These are phyloP conservation scores for Schizothorax lantsangensis DNA, from an alignment of 2,797 vertebrate genomes.

Conservation along the genomic window DNA sequence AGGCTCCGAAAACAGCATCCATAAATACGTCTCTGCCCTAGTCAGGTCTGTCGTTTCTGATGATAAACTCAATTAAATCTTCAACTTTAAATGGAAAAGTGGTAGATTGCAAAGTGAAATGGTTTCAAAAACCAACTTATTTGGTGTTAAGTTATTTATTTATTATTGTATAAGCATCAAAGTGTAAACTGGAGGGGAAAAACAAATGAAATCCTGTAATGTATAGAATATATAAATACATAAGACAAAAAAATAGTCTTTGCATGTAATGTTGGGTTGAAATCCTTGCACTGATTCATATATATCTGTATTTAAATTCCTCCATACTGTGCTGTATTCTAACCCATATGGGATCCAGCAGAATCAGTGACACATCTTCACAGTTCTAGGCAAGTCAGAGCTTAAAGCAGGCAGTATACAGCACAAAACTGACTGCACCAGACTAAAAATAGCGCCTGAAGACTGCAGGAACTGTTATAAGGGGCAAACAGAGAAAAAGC, in stretches of 20 bases:
- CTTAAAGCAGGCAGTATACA: constrained; percentile 34
- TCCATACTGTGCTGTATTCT: background rate
- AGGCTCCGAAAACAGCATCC: background rate
- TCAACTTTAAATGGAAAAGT: constrained; percentile 11
- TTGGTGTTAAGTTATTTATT: background rate
- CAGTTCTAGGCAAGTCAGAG: constrained; percentile 32
- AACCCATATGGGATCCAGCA: background rate
- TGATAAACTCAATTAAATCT: constrained; percentile 24
- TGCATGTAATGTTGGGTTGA: background rate
- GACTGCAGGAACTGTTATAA: constrained; percentile 27
- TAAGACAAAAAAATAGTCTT: background rate
- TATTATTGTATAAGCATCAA: background rate
- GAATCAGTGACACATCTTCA: constrained; percentile 40
- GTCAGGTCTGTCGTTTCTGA: background rate
- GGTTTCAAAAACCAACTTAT: background rate
- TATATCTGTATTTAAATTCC: background rate
- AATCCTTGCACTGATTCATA: background rate
- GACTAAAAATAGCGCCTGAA: constrained; percentile 38
- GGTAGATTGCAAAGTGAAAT: background rate
- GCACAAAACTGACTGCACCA: constrained; percentile 31
- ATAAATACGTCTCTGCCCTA: background rate
- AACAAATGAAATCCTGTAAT: background rate
- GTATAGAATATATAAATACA: background rate
- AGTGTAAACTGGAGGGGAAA: background rate
- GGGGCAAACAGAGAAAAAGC: constrained; percentile 45